Evolutionary conservation across 2,113 vertebrate genomes (phyloP).

Genomic region (Brevimyrus niger): DNA sequence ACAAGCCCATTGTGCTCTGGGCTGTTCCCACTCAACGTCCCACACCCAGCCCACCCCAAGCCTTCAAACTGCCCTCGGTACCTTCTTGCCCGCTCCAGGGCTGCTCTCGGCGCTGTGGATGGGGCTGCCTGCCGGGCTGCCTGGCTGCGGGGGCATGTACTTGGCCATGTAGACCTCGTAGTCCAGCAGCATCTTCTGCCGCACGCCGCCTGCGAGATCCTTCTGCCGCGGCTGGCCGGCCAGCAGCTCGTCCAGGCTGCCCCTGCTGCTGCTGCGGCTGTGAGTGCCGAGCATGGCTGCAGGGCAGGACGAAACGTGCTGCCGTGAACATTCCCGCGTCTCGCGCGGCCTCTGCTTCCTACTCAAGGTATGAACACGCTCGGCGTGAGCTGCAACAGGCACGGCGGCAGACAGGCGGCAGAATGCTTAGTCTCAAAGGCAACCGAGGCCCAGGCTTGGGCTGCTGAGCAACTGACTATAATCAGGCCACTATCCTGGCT

Average conservation of each 20-base stretch:
- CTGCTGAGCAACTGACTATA: not conserved
- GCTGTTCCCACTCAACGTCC: not conserved
- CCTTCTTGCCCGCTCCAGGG: slow-evolving; percentile 80
- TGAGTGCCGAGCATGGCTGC: slow-evolving; percentile 65
- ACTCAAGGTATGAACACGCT: not conserved
- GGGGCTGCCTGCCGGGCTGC: slow-evolving; percentile 71
- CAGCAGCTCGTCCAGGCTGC: slow-evolving; percentile 75
- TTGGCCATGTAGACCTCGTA: slow-evolving; percentile 91
- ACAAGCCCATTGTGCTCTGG: not conserved
- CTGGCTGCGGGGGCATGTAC: slow-evolving; percentile 67
- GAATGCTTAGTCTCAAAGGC: not conserved
- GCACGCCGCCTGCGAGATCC: slow-evolving; percentile 58
- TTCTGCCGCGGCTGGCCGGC: slow-evolving; percentile 70
- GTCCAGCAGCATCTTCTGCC: slow-evolving; percentile 84
- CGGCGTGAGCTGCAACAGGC: not conserved
- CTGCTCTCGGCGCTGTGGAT: slow-evolving; percentile 78
- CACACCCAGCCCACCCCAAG: not conserved
- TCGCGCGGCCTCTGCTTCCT: not conserved
- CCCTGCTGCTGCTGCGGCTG: slow-evolving; percentile 84
- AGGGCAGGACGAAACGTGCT: slow-evolving; percentile 66
- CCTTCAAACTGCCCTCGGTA: slow-evolving; percentile 36
- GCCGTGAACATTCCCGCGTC: slow-evolving; percentile 3
- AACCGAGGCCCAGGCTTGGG: not conserved
- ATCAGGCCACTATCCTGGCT: not conserved
- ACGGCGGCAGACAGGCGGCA: not conserved